Conservation (phyloP, 2,113 vertebrate species). For the Oophaga pumilio region DNA sequence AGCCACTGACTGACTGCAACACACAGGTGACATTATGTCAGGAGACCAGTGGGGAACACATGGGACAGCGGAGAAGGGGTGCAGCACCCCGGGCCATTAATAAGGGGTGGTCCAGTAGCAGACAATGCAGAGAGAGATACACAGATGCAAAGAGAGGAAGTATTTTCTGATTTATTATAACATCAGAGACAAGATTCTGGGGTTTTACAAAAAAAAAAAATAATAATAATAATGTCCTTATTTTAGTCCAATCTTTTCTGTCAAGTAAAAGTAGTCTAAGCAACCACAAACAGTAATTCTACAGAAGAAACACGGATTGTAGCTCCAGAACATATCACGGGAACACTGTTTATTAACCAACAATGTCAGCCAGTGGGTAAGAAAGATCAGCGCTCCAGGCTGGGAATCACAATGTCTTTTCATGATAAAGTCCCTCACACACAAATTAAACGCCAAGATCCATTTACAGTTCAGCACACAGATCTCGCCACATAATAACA, state of each 20-base stretch:
- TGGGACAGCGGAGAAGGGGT: too few relatives aligned
- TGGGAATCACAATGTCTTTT: not conserved
- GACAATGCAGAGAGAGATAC: too few relatives aligned
- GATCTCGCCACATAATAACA: not conserved
- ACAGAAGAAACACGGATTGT: not conserved
- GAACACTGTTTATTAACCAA: not conserved
- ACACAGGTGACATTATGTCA: too few relatives aligned
- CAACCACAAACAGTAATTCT: not conserved
- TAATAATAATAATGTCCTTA: too few relatives aligned
- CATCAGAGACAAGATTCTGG: not conserved
- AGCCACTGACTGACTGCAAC: too few relatives aligned
- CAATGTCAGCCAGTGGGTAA: not conserved
- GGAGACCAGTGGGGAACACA: too few relatives aligned
- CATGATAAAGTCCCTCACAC: not conserved
- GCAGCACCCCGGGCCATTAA: too few relatives aligned
- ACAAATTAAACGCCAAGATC: conserved; percentile 1
- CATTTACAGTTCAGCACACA: not conserved
- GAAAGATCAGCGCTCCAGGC: not conserved
- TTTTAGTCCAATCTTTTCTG: not conserved
- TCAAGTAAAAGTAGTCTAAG: not conserved
- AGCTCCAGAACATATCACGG: not conserved
- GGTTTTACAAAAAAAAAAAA: not conserved
- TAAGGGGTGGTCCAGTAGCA: too few relatives aligned
- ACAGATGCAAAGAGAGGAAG: too few relatives aligned
- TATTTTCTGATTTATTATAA: too few relatives aligned